These are phyloP conservation scores for Cephonodes hylas DNA, from an alignment of 2,888 invertebrate genomes.

Conservation along the genomic window DNA sequence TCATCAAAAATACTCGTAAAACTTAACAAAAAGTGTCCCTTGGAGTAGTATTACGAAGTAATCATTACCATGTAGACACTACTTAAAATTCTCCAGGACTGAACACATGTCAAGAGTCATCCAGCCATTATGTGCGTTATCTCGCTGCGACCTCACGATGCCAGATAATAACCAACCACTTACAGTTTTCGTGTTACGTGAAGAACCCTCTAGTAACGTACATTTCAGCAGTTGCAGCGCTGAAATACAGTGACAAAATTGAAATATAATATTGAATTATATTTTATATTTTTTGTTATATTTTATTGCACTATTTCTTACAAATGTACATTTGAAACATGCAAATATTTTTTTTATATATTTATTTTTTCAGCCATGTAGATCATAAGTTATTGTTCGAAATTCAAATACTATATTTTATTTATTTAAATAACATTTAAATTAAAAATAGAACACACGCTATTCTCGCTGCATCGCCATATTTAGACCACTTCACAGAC, in stretches of 20 bases:
- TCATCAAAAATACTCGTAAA: neutral
- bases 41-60: slow-evolving; percentile 32
- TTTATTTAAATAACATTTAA: neutral
- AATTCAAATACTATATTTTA: neutral
- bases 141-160: slow-evolving; percentile 39
- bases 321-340: too few species aligned
- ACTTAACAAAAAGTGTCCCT: slow-evolving; percentile 15
- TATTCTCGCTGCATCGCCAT: neutral
- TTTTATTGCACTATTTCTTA: too few species aligned
- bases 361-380: too few species aligned
- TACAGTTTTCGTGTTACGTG: slow-evolving; percentile 12
- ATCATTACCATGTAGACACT: slow-evolving; percentile 38
- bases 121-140: slow-evolving; percentile 40
- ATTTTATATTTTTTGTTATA: too few species aligned
- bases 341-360: too few species aligned
- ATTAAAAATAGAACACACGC: neutral
- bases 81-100: slow-evolving; percentile 53
- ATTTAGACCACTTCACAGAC: slow-evolving; percentile 35
- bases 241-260: neutral
- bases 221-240: slow-evolving; percentile 4
- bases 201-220: neutral
- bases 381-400: too few species aligned
- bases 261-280: too few species aligned
- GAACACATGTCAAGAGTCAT: slow-evolving; percentile 53
- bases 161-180: slow-evolving; percentile 29